Conservation (phyloP, 2,797 vertebrate genomes). For the Picus viridis region DNA sequence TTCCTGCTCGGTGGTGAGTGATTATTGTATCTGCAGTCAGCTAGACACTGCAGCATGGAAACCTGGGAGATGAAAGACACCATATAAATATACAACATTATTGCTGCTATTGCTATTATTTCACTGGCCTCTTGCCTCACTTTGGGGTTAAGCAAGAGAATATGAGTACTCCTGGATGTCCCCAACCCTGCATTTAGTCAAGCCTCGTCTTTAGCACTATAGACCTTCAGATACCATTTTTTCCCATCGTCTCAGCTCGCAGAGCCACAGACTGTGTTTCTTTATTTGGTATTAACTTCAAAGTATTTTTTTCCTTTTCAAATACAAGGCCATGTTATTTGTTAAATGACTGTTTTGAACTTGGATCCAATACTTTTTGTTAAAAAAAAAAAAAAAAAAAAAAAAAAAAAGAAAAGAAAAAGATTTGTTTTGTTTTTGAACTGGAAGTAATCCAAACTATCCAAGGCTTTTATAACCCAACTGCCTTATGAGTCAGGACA, state of each 20-base stretch:
- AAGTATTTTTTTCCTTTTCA: slow-evolving; percentile 52
- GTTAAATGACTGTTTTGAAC: slow-evolving; percentile 68
- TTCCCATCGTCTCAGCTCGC: slow-evolving; percentile 39
- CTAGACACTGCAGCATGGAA: neutral
- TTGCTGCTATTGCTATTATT: neutral
- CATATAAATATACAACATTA: neutral
- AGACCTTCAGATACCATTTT: slow-evolving; percentile 41
- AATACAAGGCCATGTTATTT: slow-evolving; percentile 60
- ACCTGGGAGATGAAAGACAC: slow-evolving; percentile 16
- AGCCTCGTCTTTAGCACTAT: neutral
- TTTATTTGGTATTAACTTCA: slow-evolving; percentile 60
- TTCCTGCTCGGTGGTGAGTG: neutral
- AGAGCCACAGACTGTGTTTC: slow-evolving; percentile 52
- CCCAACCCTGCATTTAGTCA: slow-evolving; percentile 17
- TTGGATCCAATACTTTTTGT: slow-evolving; percentile 51
- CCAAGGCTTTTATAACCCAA: slow-evolving; percentile 58
- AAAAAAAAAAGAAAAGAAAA: neutral
- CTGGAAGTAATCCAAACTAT: slow-evolving; percentile 68
- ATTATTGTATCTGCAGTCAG: neutral
- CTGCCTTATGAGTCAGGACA: slow-evolving; percentile 72
- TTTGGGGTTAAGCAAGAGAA: neutral
- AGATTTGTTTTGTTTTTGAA: slow-evolving; percentile 54
- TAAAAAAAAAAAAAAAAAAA: neutral
- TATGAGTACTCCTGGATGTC: neutral
- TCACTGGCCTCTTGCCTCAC: neutral